These are phyloP conservation scores for Seira ritae DNA, from an alignment of 2,888 invertebrate species.

Conservation along the genomic window DNA sequence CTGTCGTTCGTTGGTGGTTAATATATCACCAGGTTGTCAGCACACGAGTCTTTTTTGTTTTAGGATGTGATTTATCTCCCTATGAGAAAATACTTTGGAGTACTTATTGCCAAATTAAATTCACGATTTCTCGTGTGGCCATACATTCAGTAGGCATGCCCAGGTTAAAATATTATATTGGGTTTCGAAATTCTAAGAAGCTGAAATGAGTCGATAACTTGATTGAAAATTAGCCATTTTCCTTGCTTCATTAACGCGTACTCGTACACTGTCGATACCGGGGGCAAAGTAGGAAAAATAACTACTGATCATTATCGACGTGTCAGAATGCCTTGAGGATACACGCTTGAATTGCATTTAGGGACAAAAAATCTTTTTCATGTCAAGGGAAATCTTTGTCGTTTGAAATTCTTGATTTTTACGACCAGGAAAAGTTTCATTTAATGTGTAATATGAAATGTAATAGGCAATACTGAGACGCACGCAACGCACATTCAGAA, in stretches of 20 bases:
- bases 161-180: neutral
- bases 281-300: too few species aligned
- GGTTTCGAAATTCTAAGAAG: neutral
- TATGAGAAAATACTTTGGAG: neutral
- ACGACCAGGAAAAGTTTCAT: slow-evolving; percentile 33
- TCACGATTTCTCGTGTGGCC: neutral
- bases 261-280: too few species aligned
- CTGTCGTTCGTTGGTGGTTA: slow-evolving; percentile 64
- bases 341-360: too few species aligned
- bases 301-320: too few species aligned
- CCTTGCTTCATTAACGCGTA: too few species aligned
- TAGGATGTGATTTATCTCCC: slow-evolving; percentile 51
- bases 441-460: slow-evolving; percentile 47
- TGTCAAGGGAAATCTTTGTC: neutral
- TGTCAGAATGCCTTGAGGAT: too few species aligned
- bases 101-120: neutral
- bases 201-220: neutral
- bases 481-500: too few species aligned
- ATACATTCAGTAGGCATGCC: neutral
- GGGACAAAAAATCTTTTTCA: too few species aligned
- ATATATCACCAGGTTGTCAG: slow-evolving; percentile 63
- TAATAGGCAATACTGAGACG: too few species aligned
- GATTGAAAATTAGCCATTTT: neutral
- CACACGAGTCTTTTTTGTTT: slow-evolving; percentile 57
- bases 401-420: neutral